Conservation (phyloP, 1,140 invertebrate species). For the Acyrthosiphon pisum region DNA sequence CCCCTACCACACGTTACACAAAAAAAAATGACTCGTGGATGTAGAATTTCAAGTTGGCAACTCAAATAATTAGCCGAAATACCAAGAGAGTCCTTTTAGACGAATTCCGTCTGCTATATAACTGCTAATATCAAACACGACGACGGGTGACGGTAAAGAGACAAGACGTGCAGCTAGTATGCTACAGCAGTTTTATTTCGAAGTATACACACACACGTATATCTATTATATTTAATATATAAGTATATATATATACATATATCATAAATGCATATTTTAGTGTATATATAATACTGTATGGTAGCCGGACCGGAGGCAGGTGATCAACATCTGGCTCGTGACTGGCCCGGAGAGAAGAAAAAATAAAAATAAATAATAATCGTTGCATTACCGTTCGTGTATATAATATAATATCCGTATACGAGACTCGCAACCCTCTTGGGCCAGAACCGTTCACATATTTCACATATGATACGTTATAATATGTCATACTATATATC, state of each 20-base stretch:
- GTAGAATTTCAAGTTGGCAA: not conserved
- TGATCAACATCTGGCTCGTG: constrained; percentile 55
- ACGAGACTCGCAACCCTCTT: not conserved
- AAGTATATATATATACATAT: not conserved
- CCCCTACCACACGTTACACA: not conserved
- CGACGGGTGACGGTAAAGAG: not conserved
- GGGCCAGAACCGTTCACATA: not conserved
- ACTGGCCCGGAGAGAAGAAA: constrained; percentile 29
- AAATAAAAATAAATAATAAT: constrained; percentile 27
- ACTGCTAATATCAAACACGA: not conserved
- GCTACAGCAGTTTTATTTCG: not conserved
- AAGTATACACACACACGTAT: not conserved
- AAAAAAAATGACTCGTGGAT: not conserved
- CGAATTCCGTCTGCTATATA: not conserved
- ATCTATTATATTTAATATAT: not conserved
- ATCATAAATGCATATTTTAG: not conserved
- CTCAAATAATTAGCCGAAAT: not conserved
- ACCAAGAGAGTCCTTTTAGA: not conserved
- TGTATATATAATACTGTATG: not conserved
- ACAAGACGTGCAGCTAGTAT: not conserved
- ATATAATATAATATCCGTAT: not conserved
- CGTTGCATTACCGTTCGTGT: not conserved
- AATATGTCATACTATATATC: not conserved
- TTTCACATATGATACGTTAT: not conserved
- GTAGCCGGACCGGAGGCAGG: constrained; percentile 20